Conservation (phyloP, 1,140 invertebrate species). For the Eulimnadia texana region DNA sequence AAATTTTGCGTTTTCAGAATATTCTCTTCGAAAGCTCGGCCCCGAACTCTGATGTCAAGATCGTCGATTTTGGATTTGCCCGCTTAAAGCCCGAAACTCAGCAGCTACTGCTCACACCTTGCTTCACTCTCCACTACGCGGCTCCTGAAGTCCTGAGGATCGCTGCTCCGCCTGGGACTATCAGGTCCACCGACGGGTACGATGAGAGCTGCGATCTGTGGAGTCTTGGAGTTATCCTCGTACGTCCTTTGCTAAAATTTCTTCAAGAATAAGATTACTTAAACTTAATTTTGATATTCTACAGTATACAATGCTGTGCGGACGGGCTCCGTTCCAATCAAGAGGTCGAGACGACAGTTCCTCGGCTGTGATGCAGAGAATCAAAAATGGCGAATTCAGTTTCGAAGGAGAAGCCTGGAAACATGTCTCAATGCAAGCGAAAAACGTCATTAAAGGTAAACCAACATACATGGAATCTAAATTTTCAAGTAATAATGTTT, state of each 20-base stretch:
- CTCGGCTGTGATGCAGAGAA: slow-evolving; percentile 57
- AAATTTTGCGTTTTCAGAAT: slow-evolving; percentile 38
- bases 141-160: slow-evolving; percentile 71
- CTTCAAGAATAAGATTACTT: neutral
- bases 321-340: slow-evolving; percentile 61
- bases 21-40: slow-evolving; percentile 48
- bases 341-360: slow-evolving; percentile 52
- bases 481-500: too few relatives aligned
- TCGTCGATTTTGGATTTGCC: slow-evolving; percentile 85
- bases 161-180: slow-evolving; percentile 19
- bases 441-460: slow-evolving; percentile 51
- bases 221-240: slow-evolving; percentile 77
- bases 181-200: slow-evolving; percentile 39
- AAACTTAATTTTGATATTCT: slow-evolving; percentile 22
- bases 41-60: slow-evolving; percentile 53
- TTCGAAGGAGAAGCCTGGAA: slow-evolving; percentile 55
- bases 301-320: slow-evolving; percentile 73
- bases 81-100: slow-evolving; percentile 47
- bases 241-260: slow-evolving; percentile 24
- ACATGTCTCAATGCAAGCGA: slow-evolving; percentile 53
- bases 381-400: slow-evolving; percentile 58
- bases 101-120: slow-evolving; percentile 55
- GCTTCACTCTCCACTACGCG: slow-evolving; percentile 78
- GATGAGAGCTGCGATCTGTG: slow-evolving; percentile 82
- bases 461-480: too few relatives aligned